Percentiles rank a stretch among this genome's conserved stretches.
Evolutionary conservation across 1,140 invertebrate genomes (phyloP).

Genomic region (Acyrthosiphon pisum): DNA sequence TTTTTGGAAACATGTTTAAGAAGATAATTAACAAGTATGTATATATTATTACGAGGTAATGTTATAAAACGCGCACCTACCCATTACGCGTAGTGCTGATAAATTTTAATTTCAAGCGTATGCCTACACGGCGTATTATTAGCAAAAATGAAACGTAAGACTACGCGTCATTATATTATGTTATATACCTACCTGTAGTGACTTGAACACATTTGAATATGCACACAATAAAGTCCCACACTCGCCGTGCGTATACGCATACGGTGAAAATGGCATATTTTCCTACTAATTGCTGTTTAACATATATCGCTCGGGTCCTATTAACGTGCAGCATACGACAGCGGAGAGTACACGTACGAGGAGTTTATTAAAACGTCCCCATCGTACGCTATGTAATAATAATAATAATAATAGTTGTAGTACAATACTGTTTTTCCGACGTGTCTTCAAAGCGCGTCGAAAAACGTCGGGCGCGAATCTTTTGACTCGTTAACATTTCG

Average conservation of each 20-base stretch:
- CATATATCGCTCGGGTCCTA: conserved; percentile 27
- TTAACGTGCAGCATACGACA: not conserved
- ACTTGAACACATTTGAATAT: not conserved
- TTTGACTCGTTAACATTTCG: conserved; percentile 55
- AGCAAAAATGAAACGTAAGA: conserved; percentile 5
- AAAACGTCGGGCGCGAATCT: conserved; percentile 39
- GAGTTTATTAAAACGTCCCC: conserved; percentile 35
- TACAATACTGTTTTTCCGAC: conserved; percentile 29
- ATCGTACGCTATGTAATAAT: not conserved
- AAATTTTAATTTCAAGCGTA: not conserved
- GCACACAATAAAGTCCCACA: not conserved
- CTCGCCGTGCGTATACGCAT: not conserved
- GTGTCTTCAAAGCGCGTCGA: conserved; percentile 18
- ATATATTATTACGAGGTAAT: not conserved
- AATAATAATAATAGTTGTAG: not conserved
- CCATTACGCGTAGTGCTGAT: not conserved
- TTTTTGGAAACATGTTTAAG: not conserved
- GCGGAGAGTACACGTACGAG: not conserved
- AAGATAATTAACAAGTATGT: not conserved
- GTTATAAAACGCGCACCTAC: not conserved
- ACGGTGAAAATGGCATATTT: not conserved
- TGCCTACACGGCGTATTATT: not conserved
- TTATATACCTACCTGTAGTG: not conserved
- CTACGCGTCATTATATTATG: not conserved
- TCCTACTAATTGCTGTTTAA: conserved; percentile 41